phyloP scores from a whole-genome alignment of 2,797 vertebrate genomes.

The Apogon talboti region DNA sequence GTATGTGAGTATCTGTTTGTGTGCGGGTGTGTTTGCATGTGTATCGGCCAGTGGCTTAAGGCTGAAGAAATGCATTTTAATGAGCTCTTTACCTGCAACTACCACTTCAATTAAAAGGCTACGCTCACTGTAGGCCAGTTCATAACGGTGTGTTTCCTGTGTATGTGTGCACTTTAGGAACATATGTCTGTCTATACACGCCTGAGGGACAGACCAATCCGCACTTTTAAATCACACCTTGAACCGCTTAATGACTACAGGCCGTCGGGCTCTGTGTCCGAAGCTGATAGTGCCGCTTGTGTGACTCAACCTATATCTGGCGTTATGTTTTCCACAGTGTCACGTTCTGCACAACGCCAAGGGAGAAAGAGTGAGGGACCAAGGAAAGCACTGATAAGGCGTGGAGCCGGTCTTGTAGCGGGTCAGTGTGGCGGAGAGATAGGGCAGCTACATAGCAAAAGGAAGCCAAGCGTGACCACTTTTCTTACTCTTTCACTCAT shows the following conservation, averaged over 20 bases:
- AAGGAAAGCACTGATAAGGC: slow-evolving; percentile 72
- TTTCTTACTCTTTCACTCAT: slow-evolving; percentile 61
- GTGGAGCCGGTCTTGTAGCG: slow-evolving; percentile 48
- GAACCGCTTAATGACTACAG: slow-evolving; percentile 53
- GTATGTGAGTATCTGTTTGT: slow-evolving; percentile 40
- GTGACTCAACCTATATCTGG: slow-evolving; percentile 67
- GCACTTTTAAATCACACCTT: slow-evolving; percentile 63
- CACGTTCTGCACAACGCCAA: slow-evolving; percentile 35
- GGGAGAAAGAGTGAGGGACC: slow-evolving; percentile 44
- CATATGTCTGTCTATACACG: slow-evolving; percentile 25
- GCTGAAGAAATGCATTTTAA: slow-evolving; percentile 73
- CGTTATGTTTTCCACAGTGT: slow-evolving; percentile 31
- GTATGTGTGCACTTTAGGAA: slow-evolving; percentile 20
- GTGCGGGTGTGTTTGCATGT: slow-evolving; percentile 10
- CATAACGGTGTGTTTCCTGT: slow-evolving; percentile 34
- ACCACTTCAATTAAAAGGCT: slow-evolving; percentile 66
- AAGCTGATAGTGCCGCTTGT: slow-evolving; percentile 75
- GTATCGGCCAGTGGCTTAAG: slow-evolving; percentile 43
- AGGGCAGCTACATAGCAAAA: slow-evolving; percentile 65
- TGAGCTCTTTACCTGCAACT: slow-evolving; percentile 69
- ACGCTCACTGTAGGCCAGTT: slow-evolving; percentile 18
- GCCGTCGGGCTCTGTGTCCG: slow-evolving; percentile 63
- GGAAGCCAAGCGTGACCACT: slow-evolving; percentile 71
- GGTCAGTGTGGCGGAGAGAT: slow-evolving; percentile 78
- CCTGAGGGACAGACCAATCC: slow-evolving; percentile 44